Evolutionary conservation across 2,888 invertebrate genomes (phyloP).

Genomic region (Papilio protenor): DNA sequence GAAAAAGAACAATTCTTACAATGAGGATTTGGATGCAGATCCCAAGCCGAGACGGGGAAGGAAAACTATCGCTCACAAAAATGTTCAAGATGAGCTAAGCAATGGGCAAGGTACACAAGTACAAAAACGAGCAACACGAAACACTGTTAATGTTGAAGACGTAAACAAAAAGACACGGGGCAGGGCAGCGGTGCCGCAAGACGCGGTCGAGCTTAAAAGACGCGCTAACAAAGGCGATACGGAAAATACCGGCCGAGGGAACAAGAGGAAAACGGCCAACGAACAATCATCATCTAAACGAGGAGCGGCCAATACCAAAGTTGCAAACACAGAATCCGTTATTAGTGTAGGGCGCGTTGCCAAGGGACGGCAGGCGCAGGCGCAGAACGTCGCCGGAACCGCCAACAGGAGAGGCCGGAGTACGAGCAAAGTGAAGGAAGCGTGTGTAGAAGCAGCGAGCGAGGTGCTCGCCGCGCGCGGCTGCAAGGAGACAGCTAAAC

Average conservation of each 20-base stretch:
- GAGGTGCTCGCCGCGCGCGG: not conserved
- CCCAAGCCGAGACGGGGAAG: slow-evolving; percentile 10
- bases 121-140: slow-evolving; percentile 24
- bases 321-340: not conserved
- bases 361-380: slow-evolving; percentile 39
- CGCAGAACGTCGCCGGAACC: slow-evolving; percentile 36
- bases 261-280: slow-evolving; percentile 45
- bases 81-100: not conserved
- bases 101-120: not conserved
- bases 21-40: not conserved
- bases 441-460: not conserved
- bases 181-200: not conserved
- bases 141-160: not conserved
- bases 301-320: not conserved
- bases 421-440: slow-evolving; percentile 43
- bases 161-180: slow-evolving; percentile 8
- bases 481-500: not conserved
- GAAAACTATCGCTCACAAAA: slow-evolving; percentile 4
- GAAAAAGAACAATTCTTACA: not conserved
- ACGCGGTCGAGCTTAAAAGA: not conserved
- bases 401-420: slow-evolving; percentile 31
- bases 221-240: slow-evolving; percentile 38
- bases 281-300: slow-evolving; percentile 6
- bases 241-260: slow-evolving; percentile 48
- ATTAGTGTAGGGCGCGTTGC: not conserved